A percentile compares a stretch with the other conserved stretches of the same genome.
Evolutionary conservation across 2,113 vertebrate species (phyloP).

Genomic region (Collichthys lucidus): DNA sequence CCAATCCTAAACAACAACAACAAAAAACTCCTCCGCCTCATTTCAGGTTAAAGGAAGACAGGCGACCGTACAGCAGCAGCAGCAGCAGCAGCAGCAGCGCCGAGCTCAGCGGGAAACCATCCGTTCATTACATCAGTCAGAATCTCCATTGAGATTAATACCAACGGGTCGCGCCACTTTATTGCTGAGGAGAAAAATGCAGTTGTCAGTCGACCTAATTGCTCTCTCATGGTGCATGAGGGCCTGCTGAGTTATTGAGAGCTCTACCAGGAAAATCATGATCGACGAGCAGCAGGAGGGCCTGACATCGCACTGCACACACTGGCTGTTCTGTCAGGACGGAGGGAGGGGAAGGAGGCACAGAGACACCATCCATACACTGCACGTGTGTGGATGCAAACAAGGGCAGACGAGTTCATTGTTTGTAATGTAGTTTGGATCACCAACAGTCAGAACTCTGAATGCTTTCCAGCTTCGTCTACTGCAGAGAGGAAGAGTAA

Average conservation of each 20-base stretch:
- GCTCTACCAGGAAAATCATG: conserved; percentile 67
- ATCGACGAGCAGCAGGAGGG: conserved; percentile 72
- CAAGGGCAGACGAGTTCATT: background rate
- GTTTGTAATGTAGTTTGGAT: background rate
- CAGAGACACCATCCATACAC: background rate
- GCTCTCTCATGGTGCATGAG: conserved; percentile 74
- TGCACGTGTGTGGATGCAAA: conserved; percentile 2
- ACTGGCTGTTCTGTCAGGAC: conserved; percentile 18
- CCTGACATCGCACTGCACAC: conserved; percentile 50
- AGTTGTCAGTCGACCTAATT: conserved; percentile 74
- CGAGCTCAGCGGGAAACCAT: conserved; percentile 50
- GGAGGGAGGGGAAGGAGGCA: background rate
- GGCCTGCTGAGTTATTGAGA: conserved; percentile 77
- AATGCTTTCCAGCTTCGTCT: background rate
- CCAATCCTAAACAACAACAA: background rate
- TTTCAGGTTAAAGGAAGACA: conserved; percentile 20
- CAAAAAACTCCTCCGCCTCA: conserved; percentile 18
- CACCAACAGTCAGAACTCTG: background rate
- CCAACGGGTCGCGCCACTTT: conserved; percentile 59
- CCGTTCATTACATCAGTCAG: conserved; percentile 61
- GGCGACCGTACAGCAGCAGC: background rate
- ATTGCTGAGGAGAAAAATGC: conserved; percentile 75
- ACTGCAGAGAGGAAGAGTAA: background rate
- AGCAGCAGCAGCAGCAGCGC: conserved; percentile 3
- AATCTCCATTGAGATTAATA: conserved; percentile 70